Conservation (phyloP, 2,113 vertebrate species). For the Colius striatus region DNA sequence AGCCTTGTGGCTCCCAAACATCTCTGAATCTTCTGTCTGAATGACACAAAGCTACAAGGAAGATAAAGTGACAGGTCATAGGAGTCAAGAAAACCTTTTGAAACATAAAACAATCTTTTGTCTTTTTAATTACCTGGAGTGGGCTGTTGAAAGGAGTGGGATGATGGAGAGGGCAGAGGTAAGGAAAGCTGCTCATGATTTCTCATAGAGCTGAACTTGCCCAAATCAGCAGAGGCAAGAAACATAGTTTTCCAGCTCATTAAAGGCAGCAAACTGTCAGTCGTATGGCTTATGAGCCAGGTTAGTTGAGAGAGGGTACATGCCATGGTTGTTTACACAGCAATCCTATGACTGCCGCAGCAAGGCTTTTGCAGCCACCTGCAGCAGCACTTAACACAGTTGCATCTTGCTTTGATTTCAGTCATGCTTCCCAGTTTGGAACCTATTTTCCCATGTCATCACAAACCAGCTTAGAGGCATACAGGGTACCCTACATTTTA, state of each 20-base stretch:
- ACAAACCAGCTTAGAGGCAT: not conserved
- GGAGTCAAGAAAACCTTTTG: not conserved
- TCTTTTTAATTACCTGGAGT: not conserved
- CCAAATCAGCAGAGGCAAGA: not conserved
- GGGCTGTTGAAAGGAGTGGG: not conserved
- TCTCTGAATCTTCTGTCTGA: not conserved
- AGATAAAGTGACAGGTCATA: not conserved
- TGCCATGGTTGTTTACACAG: conserved; percentile 58
- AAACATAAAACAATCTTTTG: not conserved
- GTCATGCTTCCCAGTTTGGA: conserved; percentile 32
- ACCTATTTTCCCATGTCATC: not conserved
- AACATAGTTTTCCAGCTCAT: conserved; percentile 49
- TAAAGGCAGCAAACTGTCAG: conserved; percentile 64
- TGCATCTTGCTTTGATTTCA: conserved; percentile 60
- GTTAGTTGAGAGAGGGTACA: conserved; percentile 30
- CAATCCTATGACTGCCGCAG: conserved; percentile 40
- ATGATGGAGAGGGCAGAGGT: not conserved
- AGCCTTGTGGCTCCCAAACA: not conserved
- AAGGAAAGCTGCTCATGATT: not conserved
- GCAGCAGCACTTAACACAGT: conserved; percentile 57
- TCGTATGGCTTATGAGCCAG: conserved; percentile 19
- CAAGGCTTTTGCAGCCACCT: not conserved
- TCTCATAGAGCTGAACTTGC: not conserved
- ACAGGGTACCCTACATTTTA: not conserved
- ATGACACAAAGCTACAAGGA: not conserved